phyloP scores from a whole-genome alignment of 2,113 vertebrate species.

The Ceratotherium simum region DNA sequence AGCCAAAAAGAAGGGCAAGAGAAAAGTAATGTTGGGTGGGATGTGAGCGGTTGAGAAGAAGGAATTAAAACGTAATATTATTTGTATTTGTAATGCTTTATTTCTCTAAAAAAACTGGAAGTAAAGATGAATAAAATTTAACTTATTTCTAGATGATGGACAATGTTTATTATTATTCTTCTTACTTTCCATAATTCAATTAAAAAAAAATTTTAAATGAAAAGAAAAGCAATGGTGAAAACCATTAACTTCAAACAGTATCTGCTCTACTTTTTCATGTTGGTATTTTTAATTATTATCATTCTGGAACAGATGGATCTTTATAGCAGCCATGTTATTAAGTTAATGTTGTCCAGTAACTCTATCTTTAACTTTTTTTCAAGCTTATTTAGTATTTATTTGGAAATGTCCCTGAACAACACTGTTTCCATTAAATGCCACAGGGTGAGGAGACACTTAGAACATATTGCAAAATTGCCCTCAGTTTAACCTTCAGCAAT shows the following conservation, averaged over 20 bases:
- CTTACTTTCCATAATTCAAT: neutral
- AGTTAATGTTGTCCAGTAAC: neutral
- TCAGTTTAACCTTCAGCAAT: neutral
- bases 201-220: neutral
- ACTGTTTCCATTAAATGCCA: neutral
- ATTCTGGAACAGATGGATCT: neutral
- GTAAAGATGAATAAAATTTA: neutral
- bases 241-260: neutral
- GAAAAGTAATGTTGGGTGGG: neutral
- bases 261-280: neutral
- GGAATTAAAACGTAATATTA: neutral
- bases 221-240: constrained; percentile 34
- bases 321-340: neutral
- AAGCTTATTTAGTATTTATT: constrained; percentile 54
- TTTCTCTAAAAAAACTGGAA: neutral
- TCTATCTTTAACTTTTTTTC: neutral
- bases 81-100: neutral
- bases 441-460: neutral
- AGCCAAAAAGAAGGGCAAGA: neutral
- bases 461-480: neutral
- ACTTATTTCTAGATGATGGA: neutral
- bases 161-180: neutral
- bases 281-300: constrained; percentile 17
- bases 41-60: neutral
- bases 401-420: neutral